A percentile compares a stretch with the other conserved stretches of the same genome.
Evolutionary conservation across 2,797 vertebrate species (phyloP).

Genomic region (Scolopax bukidnonensis): DNA sequence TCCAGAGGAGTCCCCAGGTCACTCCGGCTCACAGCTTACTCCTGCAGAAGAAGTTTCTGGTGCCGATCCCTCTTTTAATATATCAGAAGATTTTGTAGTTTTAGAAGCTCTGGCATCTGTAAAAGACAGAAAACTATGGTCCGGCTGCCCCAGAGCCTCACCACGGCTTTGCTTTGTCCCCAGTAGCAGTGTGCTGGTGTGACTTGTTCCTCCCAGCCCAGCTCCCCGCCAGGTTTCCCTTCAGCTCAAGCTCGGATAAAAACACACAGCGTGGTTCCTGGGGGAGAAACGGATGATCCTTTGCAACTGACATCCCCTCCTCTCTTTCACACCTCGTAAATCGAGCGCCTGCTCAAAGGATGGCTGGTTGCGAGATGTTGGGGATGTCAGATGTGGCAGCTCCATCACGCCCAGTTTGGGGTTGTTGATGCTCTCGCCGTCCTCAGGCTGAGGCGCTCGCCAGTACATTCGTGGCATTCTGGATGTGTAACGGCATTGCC

Average conservation of each 20-base stretch:
- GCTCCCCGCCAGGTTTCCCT: not conserved
- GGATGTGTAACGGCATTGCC: not conserved
- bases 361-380: not conserved
- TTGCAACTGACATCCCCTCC: not conserved
- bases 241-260: not conserved
- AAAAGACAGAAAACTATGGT: not conserved
- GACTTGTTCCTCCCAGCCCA: not conserved
- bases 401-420: not conserved
- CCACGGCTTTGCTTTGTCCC: not conserved
- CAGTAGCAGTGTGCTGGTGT: not conserved
- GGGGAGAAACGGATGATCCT: not conserved
- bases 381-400: not conserved
- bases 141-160: not conserved
- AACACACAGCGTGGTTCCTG: not conserved
- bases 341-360: not conserved
- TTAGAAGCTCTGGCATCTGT: not conserved
- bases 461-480: not conserved
- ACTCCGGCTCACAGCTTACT: rapidly evolving
- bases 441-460: not conserved
- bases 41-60: not conserved
- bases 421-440: not conserved
- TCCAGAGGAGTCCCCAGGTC: not conserved
- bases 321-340: not conserved
- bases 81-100: not conserved
- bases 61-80: not conserved